phyloP scores from a whole-genome alignment of 2,797 vertebrate species.

The Acomys russatus region DNA sequence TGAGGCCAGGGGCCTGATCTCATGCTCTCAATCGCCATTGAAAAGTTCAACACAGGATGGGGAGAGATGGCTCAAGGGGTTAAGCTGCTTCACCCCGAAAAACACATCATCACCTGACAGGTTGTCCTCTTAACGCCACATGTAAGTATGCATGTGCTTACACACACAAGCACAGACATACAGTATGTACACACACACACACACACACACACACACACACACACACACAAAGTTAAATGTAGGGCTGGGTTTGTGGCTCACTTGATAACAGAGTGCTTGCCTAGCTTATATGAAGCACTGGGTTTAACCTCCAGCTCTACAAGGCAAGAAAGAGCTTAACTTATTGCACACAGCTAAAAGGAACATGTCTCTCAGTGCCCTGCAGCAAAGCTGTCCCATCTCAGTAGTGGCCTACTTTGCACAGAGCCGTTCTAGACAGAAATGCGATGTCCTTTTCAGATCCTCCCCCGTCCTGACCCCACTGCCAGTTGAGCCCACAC shows the following conservation, averaged over 20 bases:
- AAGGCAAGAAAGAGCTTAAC: not conserved
- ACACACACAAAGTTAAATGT: not conserved
- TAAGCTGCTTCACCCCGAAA: not conserved
- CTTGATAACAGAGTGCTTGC: not conserved
- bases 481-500: not conserved
- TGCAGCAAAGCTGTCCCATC: not conserved
- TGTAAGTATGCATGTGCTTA: not conserved
- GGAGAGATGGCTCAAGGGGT: not conserved
- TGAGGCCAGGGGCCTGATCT: slow-evolving; percentile 14
- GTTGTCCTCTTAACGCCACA: not conserved
- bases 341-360: not conserved
- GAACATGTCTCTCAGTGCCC: not conserved
- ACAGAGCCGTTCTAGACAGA: not conserved
- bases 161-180: no score
- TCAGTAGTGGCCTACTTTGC: not conserved
- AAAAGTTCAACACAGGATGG: not conserved
- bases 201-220: no score
- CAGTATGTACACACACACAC: no score
- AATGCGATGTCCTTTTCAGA: not conserved
- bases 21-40: not conserved
- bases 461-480: not conserved
- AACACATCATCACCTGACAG: not conserved
- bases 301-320: not conserved
- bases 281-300: not conserved
- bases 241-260: not conserved